Evolutionary conservation across 1,140 invertebrate species (phyloP), one percentile per base, ranked within the genome.

Genomic region (Pteromalus puparum): DNA sequence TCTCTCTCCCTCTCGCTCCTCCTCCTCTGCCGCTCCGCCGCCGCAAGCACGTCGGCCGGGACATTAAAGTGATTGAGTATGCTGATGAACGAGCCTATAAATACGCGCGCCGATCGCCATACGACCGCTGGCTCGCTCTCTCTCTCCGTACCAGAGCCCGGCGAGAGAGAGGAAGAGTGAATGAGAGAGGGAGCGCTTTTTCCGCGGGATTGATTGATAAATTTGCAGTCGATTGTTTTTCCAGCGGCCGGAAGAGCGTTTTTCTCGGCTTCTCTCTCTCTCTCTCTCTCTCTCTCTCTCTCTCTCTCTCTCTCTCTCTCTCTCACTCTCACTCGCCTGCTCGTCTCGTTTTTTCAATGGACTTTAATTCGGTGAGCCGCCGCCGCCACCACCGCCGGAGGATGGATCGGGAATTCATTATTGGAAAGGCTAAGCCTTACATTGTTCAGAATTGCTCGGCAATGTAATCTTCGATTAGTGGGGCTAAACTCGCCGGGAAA

Each of bases 181-280:
- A 38, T 30, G 34, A 21, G 30, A 10, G 48, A 61, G 21, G 9
- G 18, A 21, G 30, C 24, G 24, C 48, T 84, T 76, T 79, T 84
- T 34, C 28, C 2, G 24, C n/a, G 1, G 18, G 42, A 85, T 68
- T 85, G 53, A 85, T 81, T 74, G 78, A 81, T 81, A 85, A 85
- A 81, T 81, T 85, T 81, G 70, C 78, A 81, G 48, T 80, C 21
- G 48, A 85, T 76, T 85, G 34, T 85, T 85, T 85, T 76, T 81
- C 15, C 48, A 48, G 15, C 18, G 42, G 13, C 24, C n/a, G 46
- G 65, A 70, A 83, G 24, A 76, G 24, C 1, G 6, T 24, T 82
- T 82, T 76, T 34, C 28, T 38, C 13, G n/a, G n/a, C n/a, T n/a
- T n/a, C 26, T 76, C 18, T 46, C 38, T 53, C 26, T 75, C 21